These are phyloP conservation scores for Albula goreensis DNA, from an alignment of 2,113 vertebrate genomes.

Conservation along the genomic window DNA sequence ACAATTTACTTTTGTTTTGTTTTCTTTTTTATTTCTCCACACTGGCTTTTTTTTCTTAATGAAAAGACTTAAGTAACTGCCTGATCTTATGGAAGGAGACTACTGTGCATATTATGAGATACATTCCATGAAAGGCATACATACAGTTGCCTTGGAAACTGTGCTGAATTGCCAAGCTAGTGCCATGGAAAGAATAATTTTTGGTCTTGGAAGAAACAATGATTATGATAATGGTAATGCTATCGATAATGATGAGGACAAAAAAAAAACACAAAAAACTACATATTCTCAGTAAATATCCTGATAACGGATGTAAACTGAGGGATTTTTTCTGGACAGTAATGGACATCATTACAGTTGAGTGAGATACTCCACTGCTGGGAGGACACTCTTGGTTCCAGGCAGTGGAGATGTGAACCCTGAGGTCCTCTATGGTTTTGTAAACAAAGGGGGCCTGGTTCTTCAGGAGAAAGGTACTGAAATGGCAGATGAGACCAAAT, in stretches of 20 bases:
- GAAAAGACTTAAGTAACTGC: conserved; percentile 41
- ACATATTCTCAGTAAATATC: conserved; percentile 8
- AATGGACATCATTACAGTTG: conserved; percentile 6
- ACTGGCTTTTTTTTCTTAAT: conserved; percentile 20
- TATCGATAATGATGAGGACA: conserved; percentile 12
- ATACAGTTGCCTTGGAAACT: conserved; percentile 48
- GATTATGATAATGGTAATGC: conserved; percentile 20
- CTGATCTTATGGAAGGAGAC: conserved; percentile 44
- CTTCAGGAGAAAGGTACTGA: conserved; percentile 3
- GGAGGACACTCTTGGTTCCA: not conserved
- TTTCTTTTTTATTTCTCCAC: conserved; percentile 13
- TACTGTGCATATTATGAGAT: conserved; percentile 53
- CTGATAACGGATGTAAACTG: conserved; percentile 6
- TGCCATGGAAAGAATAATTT: conserved; percentile 47
- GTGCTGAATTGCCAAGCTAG: conserved; percentile 48
- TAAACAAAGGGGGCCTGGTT: conserved; percentile 4
- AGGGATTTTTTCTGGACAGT: not conserved
- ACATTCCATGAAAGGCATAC: conserved; percentile 56
- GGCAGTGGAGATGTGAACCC: not conserved
- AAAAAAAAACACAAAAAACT: conserved; percentile 4
- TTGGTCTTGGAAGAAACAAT: conserved; percentile 22
- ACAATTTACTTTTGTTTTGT: conserved; percentile 12
- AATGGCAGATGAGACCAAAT: conserved; percentile 29
- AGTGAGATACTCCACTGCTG: not conserved
- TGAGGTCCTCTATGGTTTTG: not conserved